Conservation (phyloP, 1,140 invertebrate species). For the Pectinophora gossypiella region DNA sequence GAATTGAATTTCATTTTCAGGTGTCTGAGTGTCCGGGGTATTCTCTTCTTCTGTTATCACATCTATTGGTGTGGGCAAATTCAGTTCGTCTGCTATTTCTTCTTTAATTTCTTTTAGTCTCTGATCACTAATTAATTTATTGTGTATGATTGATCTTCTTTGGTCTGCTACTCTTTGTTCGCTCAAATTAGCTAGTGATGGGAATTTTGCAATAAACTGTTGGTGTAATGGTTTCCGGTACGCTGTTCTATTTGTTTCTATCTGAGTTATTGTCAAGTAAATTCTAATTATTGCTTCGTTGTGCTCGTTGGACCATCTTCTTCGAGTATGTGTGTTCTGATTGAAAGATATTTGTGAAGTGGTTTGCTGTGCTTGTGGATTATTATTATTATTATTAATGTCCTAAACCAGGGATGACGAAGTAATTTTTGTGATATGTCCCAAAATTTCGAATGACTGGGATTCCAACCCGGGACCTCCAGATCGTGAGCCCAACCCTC, state of each 20-base stretch:
- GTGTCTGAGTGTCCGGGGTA: not conserved
- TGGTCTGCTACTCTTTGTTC: constrained; percentile 5
- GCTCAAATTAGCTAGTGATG: not conserved
- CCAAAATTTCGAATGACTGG: too few species aligned
- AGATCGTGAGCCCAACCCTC: too few species aligned
- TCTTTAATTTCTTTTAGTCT: not conserved
- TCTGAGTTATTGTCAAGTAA: not conserved
- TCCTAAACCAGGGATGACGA: too few species aligned
- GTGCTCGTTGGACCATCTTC: too few species aligned
- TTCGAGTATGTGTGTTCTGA: too few species aligned
- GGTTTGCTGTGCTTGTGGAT: too few species aligned
- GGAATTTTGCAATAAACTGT: not conserved
- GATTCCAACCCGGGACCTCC: too few species aligned
- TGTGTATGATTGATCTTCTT: constrained; percentile 1
- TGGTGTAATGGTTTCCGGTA: not conserved
- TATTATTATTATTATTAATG: too few species aligned
- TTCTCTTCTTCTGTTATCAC: not conserved
- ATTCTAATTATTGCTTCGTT: too few species aligned
- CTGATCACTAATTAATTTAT: not conserved
- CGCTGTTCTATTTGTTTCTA: not conserved
- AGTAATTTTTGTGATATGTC: too few species aligned
- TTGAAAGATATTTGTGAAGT: too few species aligned
- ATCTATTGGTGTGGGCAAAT: not conserved
- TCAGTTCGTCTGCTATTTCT: constrained; percentile 1
- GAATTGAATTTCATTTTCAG: not conserved